Conservation (phyloP, 2,888 invertebrate genomes). For the Lepidocyrtoides sp. region DNA sequence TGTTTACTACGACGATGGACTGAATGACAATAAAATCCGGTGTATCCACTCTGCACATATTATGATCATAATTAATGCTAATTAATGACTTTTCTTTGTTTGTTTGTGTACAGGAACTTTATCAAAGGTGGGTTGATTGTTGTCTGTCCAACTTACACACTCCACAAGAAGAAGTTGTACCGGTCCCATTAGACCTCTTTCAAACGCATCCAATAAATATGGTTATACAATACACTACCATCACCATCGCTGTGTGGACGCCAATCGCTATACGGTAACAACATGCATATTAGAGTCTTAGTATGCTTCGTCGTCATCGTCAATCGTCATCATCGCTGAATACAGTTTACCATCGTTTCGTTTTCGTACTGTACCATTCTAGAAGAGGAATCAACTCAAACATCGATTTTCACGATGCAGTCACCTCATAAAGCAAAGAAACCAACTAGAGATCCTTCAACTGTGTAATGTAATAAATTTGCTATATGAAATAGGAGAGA, state of each 20-base stretch:
- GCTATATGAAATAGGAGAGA: conserved; percentile 13
- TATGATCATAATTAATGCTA: conserved; percentile 75
- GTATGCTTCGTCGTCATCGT: neutral
- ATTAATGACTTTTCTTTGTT: conserved; percentile 59
- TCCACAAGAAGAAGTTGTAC: conserved; percentile 97
- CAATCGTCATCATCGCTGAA: neutral
- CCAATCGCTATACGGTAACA: neutral
- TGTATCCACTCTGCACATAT: neutral
- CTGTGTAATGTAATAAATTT: conserved; percentile 14
- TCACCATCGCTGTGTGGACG: conserved; percentile 14
- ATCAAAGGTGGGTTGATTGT: conserved; percentile 95
- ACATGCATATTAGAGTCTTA: conserved; percentile 5
- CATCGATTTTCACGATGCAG: neutral
- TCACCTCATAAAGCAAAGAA: neutral
- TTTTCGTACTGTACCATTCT: neutral
- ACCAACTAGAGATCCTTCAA: neutral
- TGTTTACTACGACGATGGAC: neutral
- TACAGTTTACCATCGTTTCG: conserved; percentile 18
- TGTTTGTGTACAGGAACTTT: conserved; percentile 90
- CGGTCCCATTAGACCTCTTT: conserved; percentile 89
- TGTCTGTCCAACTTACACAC: conserved; percentile 95
- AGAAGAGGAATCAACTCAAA: conserved; percentile 1
- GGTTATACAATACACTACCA: neutral
- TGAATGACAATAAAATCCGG: neutral
- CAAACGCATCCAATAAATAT: conserved; percentile 1